Evolutionary conservation across 2,797 vertebrate genomes (phyloP).

Genomic region (Pangasius mekongensis): DNA sequence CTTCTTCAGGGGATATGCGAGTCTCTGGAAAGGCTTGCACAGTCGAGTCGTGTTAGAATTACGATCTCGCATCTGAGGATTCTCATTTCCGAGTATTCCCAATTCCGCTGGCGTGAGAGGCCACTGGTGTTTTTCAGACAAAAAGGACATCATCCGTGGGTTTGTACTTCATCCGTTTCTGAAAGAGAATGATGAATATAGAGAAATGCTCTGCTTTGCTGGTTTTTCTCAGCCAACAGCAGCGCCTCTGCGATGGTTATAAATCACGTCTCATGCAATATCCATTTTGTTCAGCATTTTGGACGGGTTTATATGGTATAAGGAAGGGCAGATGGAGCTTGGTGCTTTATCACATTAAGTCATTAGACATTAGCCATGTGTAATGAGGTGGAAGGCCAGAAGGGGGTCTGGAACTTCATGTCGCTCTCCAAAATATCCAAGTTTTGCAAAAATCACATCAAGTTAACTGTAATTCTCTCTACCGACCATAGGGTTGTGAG

Average conservation of each 20-base stretch:
- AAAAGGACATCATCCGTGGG: slow-evolving; percentile 6
- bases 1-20: slow-evolving; percentile 25
- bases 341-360: slow-evolving; percentile 52
- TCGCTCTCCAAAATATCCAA: neutral
- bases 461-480: neutral
- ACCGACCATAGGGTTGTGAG: neutral
- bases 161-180: slow-evolving; percentile 7
- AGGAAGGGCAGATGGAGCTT: slow-evolving; percentile 49
- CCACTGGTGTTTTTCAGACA: neutral
- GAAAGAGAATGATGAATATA: neutral
- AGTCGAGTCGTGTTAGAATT: neutral
- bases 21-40: slow-evolving; percentile 16
- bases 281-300: slow-evolving; percentile 14
- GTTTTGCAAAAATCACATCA: no score
- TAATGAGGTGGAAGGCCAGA: slow-evolving; percentile 47
- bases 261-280: slow-evolving; percentile 31
- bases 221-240: slow-evolving; percentile 20
- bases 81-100: slow-evolving; percentile 5
- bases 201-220: neutral
- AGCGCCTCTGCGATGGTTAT: neutral
- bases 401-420: slow-evolving; percentile 15
- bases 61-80: neutral
- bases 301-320: slow-evolving; percentile 31
- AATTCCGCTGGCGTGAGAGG: neutral
- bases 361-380: slow-evolving; percentile 48